These are phyloP conservation scores for Iphiclides podalirius DNA, from an alignment of 2,888 invertebrate species.

Conservation along the genomic window DNA sequence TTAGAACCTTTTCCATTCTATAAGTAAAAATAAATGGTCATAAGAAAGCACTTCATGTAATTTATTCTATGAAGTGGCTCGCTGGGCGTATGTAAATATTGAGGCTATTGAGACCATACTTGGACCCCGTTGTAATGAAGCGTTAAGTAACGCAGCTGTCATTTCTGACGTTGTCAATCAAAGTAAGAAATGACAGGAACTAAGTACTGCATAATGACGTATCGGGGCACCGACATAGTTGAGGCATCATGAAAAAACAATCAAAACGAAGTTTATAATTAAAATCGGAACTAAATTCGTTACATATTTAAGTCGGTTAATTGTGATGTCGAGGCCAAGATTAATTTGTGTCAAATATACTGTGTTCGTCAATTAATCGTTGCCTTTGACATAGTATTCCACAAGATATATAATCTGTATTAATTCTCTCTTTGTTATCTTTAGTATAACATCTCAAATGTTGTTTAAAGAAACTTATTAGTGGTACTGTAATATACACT, in stretches of 20 bases:
- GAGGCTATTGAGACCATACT: slow-evolving; percentile 6
- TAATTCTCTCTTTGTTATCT: too few relatives aligned
- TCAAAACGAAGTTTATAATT: slow-evolving; percentile 3
- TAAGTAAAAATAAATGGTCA: too few relatives aligned
- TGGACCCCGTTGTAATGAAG: slow-evolving; percentile 15
- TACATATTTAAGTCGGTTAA: too few relatives aligned
- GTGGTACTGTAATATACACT: too few relatives aligned
- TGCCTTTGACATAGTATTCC: background rate
- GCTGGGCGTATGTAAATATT: slow-evolving; percentile 12
- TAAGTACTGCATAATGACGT: slow-evolving; percentile 21
- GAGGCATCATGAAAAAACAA: slow-evolving; percentile 4
- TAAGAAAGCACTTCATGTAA: slow-evolving; percentile 10
- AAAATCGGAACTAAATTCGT: background rate
- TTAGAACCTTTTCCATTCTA: too few relatives aligned
- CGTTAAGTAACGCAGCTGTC: slow-evolving; percentile 21
- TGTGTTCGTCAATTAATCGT: background rate
- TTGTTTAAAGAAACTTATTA: too few relatives aligned
- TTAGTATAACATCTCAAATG: too few relatives aligned
- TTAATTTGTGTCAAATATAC: background rate
- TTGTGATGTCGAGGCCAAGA: background rate
- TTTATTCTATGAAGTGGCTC: background rate
- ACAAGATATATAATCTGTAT: background rate
- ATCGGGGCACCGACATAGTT: slow-evolving; percentile 5
- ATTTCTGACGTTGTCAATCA: slow-evolving; percentile 20
- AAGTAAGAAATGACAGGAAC: slow-evolving; percentile 17